These are phyloP conservation scores for Columbina picui DNA, from an alignment of 2,113 vertebrate species.

Conservation along the genomic window DNA sequence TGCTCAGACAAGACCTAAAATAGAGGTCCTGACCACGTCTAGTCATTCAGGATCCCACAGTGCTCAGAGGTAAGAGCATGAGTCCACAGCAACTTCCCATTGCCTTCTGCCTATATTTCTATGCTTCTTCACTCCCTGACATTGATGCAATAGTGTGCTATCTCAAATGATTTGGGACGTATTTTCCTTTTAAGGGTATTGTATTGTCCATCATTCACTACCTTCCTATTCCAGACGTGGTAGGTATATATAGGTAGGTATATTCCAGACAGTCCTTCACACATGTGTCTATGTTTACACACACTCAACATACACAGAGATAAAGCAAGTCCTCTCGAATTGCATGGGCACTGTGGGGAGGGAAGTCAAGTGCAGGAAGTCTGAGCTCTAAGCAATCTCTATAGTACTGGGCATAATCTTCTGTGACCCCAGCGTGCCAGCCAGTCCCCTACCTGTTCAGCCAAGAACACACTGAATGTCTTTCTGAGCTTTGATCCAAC, in stretches of 20 bases:
- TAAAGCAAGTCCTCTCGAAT: not conserved
- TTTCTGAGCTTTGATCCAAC: not conserved
- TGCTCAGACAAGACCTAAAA: constrained; percentile 19
- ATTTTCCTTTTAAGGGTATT: not conserved
- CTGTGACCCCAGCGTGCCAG: not conserved
- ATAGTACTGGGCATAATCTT: not conserved
- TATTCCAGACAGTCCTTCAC: not conserved
- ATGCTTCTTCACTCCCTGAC: not conserved
- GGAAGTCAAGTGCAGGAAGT: not conserved
- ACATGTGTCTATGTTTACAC: not conserved
- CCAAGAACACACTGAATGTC: not conserved
- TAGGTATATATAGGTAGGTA: too few species aligned
- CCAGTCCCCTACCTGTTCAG: not conserved
- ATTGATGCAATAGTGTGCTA: not conserved
- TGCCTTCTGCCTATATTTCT: not conserved
- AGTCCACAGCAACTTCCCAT: not conserved
- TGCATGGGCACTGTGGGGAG: not conserved
- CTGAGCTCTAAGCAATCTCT: not conserved
- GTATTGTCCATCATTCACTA: not conserved
- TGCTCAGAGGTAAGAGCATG: not conserved
- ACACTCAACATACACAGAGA: not conserved
- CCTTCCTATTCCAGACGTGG: not conserved
- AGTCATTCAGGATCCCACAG: not conserved
- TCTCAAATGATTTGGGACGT: not conserved
- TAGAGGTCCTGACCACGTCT: not conserved